phyloP scores from a whole-genome alignment of 2,888 invertebrate genomes.

The Orthosia incerta region DNA sequence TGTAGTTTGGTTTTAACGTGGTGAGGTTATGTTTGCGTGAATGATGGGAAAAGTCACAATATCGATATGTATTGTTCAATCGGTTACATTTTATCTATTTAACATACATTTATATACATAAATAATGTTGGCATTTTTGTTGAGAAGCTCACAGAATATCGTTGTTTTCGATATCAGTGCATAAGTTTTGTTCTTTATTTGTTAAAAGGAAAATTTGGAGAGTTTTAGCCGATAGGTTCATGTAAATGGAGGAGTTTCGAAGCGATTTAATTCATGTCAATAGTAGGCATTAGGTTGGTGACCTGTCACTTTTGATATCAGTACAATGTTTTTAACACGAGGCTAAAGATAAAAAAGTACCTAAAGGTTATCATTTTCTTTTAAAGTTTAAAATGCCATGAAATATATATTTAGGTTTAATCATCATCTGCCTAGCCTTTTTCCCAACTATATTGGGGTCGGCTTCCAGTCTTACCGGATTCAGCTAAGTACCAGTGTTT shows the following conservation, averaged over 20 bases:
- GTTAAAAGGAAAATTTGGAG: slow-evolving; percentile 46
- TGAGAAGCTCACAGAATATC: slow-evolving; percentile 51
- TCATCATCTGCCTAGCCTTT: no score
- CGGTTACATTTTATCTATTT: slow-evolving; percentile 71
- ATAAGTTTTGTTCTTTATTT: slow-evolving; percentile 65
- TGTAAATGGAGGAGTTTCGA: slow-evolving; percentile 39
- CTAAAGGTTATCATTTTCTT: neutral
- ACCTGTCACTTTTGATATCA: slow-evolving; percentile 1
- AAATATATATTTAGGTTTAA: no score
- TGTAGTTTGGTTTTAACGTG: neutral
- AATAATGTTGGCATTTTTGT: slow-evolving; percentile 65
- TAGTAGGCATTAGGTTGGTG: slow-evolving; percentile 27
- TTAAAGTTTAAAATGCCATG: neutral
- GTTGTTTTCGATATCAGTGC: slow-evolving; percentile 55
- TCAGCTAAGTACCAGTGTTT: no score
- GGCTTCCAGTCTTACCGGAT: no score
- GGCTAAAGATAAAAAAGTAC: slow-evolving; percentile 1
- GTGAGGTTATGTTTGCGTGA: slow-evolving; percentile 45
- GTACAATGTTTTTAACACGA: neutral
- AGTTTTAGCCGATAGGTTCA: slow-evolving; percentile 42
- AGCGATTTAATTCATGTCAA: slow-evolving; percentile 28
- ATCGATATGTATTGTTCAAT: slow-evolving; percentile 70
- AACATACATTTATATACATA: slow-evolving; percentile 69
- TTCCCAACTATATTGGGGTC: no score
- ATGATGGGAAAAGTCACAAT: slow-evolving; percentile 71